Base-by-base conservation (phyloP, 1,140 invertebrate species). In the Drosophila santomea region DNA sequence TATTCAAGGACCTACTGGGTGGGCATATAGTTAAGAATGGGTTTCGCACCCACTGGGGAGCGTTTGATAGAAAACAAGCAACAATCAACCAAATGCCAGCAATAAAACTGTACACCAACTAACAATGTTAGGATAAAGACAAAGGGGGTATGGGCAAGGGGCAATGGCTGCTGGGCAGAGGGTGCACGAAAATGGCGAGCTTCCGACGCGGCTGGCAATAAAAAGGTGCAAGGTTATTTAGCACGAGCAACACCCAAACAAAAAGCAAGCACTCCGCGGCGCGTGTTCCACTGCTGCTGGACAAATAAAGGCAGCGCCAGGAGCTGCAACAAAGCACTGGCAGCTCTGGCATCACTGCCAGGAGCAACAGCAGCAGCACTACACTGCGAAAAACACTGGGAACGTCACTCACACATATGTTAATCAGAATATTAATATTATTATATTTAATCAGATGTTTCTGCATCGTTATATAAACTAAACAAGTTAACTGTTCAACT, bases 161-260 rank as follows among this genome's bases (percentile, higher is more conserved):
- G 12, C 2, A 39, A 39, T 12, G 38, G 44, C 47, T 52, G 74
- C 43, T 28, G 43, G 48, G 32, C 32, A 25, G 41, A 69, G 74
- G 51, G 54, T 59, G 69, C 55, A 71, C 82, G 61, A 86, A 85
- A 85, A 86, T 86, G 88, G 83, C 78, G 64, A 86, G 83, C 75
- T 72, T 86, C 82, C 82, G 82, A 88, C 82, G 83, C 80, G 75
- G 62, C 84, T 63, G 64, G 80, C 83, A 86, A 88, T 86, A 86
- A 89, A 86, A 88, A 86, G 83, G 83, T 86, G 83, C 83, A 86
- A 86, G 83, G 83, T 86, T 86, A 86, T 86, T 88, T 86, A 82
- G 84, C 79, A 74, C 79, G 57, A 69, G 79, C 84, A 83, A 80
- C 83, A 86, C 72, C 83, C 50, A 74, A 86, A 64, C 55, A 84